Evolutionary conservation across 2,888 invertebrate genomes (phyloP), one percentile per base, ranked within the genome.

Genomic region (Tillus elongatus): DNA sequence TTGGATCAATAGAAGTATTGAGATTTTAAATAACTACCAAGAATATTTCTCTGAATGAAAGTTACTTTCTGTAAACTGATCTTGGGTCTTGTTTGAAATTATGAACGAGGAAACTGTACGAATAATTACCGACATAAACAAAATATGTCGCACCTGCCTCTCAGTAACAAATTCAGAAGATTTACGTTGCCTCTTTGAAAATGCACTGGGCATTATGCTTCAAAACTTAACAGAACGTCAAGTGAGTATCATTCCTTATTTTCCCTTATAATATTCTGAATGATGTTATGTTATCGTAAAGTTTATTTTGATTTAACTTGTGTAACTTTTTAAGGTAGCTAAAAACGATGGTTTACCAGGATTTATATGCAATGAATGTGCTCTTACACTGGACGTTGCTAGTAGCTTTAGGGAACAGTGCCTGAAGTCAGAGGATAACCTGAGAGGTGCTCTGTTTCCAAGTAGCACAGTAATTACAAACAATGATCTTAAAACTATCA

Each of bases 61-160:
- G n/a, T n/a, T n/a, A n/a, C n/a, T n/a, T n/a, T n/a, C n/a, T n/a
- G n/a, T n/a, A n/a, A n/a, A n/a, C n/a, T n/a, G n/a, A n/a, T n/a
- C n/a, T n/a, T n/a, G n/a, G n/a, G n/a, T n/a, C n/a, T n/a, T n/a
- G n/a, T n/a, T n/a, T n/a, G n/a, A n/a, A n/a, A 16, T 33, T 24
- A 33, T 28, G 30, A 15, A 30, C 13, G 24, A 32, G 19, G 31
- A 16, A 33, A n/a, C 14, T 2, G 24, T 42, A 9, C 39, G 28
- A 27, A 40, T 42, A 29, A 37, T 52, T 14, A 46, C 53, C 36
- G 56, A 58, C 37, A 39, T 61, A 16, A 47, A 54, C 41, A 55
- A 43, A 43, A 34, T 61, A 14, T 64, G 64, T 44, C 49, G 64
- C 33, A 61, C 60, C 13, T 64, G 64, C 47, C 47, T 62, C 29